These are phyloP conservation scores for Andrena chrysosceles DNA, from an alignment of 2,888 invertebrate species.

Conservation along the genomic window DNA sequence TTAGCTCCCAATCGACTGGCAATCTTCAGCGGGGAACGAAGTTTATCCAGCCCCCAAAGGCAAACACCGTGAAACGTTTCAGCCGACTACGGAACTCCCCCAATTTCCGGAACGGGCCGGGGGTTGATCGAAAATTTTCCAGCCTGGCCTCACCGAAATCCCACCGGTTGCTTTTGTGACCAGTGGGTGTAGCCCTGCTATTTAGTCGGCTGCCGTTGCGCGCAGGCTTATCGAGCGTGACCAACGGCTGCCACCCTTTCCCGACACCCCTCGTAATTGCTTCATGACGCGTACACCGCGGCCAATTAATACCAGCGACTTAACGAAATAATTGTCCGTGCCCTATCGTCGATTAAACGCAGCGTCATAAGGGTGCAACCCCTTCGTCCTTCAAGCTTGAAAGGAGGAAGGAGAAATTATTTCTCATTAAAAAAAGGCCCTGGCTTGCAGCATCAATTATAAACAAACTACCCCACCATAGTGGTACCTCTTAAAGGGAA, in stretches of 20 bases:
- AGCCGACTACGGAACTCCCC: neutral
- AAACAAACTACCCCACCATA: too few species aligned
- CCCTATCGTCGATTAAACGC: conserved; percentile 45
- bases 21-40: neutral
- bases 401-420: neutral
- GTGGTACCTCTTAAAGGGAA: too few species aligned
- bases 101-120: conserved; percentile 15
- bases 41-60: conserved; percentile 1
- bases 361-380: conserved; percentile 18
- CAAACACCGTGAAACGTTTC: neutral
- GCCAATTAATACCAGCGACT: conserved; percentile 68
- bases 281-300: conserved; percentile 54
- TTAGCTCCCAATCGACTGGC: neutral
- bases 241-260: conserved; percentile 57
- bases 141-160: conserved; percentile 10
- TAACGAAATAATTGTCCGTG: conserved; percentile 65
- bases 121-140: conserved; percentile 26
- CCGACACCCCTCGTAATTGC: conserved; percentile 65
- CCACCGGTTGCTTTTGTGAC: conserved; percentile 35
- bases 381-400: neutral
- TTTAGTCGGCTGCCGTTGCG: conserved; percentile 7
- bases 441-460: neutral
- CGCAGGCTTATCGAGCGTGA: conserved; percentile 68
- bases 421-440: too few species aligned
- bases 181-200: conserved; percentile 33